Evolutionary conservation across 2,113 vertebrate species (phyloP).

Genomic region (Mastomys coucha): DNA sequence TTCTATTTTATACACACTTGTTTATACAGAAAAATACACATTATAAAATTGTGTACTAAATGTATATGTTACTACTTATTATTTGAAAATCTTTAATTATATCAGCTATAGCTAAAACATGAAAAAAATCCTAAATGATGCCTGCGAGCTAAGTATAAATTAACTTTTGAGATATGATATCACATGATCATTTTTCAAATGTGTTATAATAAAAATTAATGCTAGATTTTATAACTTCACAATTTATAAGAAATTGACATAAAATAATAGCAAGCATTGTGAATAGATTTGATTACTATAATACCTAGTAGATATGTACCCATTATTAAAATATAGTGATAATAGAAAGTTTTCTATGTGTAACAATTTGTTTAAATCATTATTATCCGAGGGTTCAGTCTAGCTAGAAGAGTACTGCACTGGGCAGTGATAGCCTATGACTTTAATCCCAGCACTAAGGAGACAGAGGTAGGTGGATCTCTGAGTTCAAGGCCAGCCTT

Average conservation of each 20-base stretch:
- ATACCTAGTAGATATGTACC: neutral
- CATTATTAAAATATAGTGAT: slow-evolving; percentile 25
- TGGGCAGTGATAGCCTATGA: too few species aligned
- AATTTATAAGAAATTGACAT: slow-evolving; percentile 7
- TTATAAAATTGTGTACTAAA: slow-evolving; percentile 60
- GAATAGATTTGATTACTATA: neutral
- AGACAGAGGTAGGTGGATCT: neutral
- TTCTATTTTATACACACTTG: neutral
- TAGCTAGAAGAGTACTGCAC: neutral
- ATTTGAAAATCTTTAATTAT: slow-evolving; percentile 51
- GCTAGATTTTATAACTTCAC: neutral
- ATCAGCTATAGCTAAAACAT: slow-evolving; percentile 68
- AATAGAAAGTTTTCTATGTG: neutral
- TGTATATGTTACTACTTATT: slow-evolving; percentile 39
- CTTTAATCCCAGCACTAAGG: neutral
- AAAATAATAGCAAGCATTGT: neutral
- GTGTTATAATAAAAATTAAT: slow-evolving; percentile 6
- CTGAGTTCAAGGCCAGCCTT: neutral
- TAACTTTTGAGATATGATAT: slow-evolving; percentile 58
- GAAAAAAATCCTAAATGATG: slow-evolving; percentile 73
- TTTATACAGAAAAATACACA: slow-evolving; percentile 13
- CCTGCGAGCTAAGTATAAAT: slow-evolving; percentile 47
- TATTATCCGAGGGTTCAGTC: neutral
- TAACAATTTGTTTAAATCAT: neutral
- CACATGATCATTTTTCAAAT: slow-evolving; percentile 36